phyloP scores from a whole-genome alignment of 1,140 invertebrate genomes.

The Trichonephila inaurata region DNA sequence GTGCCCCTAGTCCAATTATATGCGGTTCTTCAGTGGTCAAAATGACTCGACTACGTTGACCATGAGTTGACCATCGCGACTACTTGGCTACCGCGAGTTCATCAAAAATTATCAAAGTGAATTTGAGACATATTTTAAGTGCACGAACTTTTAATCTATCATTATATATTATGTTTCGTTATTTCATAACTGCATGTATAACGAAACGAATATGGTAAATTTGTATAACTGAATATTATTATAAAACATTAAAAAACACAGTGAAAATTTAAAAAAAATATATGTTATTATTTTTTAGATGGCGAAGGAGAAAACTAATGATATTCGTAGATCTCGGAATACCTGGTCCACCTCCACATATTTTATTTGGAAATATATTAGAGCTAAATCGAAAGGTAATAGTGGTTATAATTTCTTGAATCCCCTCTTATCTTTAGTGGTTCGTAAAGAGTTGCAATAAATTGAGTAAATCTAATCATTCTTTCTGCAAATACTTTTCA shows the following conservation, averaged over 20 bases:
- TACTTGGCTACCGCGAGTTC: too few relatives aligned
- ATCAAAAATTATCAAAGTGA: too few relatives aligned
- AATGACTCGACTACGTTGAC: too few relatives aligned
- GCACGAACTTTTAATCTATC: not conserved
- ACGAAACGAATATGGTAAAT: not conserved
- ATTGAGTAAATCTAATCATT: too few relatives aligned
- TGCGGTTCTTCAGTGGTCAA: too few relatives aligned
- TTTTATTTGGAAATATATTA: constrained; percentile 79
- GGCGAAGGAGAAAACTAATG: constrained; percentile 64
- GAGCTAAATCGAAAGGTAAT: constrained; percentile 79
- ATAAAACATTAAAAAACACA: not conserved
- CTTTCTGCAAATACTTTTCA: too few relatives aligned
- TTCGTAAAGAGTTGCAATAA: too few relatives aligned
- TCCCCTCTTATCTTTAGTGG: too few relatives aligned
- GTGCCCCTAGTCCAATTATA: too few relatives aligned
- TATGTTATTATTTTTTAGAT: not conserved
- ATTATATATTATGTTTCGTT: not conserved
- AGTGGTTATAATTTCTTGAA: not conserved
- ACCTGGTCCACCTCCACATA: constrained; percentile 79
- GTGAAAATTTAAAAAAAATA: not conserved
- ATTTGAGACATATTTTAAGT: not conserved
- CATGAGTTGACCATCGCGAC: too few relatives aligned
- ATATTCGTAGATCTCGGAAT: constrained; percentile 79
- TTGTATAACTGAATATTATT: not conserved
- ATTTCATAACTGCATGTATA: too few relatives aligned